Evolutionary conservation across 2,888 invertebrate species (phyloP), one percentile per base, ranked within the genome.

Genomic region (Fabriciana adippe): DNA sequence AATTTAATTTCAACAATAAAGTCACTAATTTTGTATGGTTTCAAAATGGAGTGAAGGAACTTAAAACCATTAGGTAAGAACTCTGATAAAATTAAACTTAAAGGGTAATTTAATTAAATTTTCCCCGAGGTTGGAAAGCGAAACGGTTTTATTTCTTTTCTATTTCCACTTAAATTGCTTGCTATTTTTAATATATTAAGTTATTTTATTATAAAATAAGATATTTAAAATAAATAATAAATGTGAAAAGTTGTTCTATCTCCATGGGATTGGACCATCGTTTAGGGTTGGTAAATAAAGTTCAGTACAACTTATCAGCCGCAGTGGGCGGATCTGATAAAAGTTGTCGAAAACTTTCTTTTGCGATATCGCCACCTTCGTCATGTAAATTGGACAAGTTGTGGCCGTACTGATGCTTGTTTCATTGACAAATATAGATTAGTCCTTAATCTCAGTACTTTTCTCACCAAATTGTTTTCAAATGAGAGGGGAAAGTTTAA

Each of bases 361-460:
- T 88, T 86, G 88, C 89, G 89, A 89, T 90, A 90, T 90, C 89
- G 86, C 86, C 90, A 90, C 90, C 90, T 89, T 81, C 90, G 88
- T 90, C 91, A 90, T 90, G 88, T 90, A 90, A 89, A 91, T 91
- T 90, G 86, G 89, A 90, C 88, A 90, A 90, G 87, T 90, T 89
- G 84, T 78, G 85, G 84, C 74, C 76, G 76, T 78, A 81, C 84
- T 84, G 86, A 88, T 86, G 87, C 83, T 87, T 88, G 85, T 87
- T 89, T 88, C 85, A 89, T 88, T 86, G 79, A 80, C 81, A 82
- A 85, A 86, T 86, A 88, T 84, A 86, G 87, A 90, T 88, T 87
- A 89, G 83, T 83, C 84, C 81, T 78, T 87, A 86, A 89, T 89
- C 81, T 85, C 79, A 76, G 78, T 81, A 82, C 78, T 86, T 82